Evolutionary conservation across 2,113 vertebrate species (phyloP).

Genomic region (Rhagologus leucostigma): DNA sequence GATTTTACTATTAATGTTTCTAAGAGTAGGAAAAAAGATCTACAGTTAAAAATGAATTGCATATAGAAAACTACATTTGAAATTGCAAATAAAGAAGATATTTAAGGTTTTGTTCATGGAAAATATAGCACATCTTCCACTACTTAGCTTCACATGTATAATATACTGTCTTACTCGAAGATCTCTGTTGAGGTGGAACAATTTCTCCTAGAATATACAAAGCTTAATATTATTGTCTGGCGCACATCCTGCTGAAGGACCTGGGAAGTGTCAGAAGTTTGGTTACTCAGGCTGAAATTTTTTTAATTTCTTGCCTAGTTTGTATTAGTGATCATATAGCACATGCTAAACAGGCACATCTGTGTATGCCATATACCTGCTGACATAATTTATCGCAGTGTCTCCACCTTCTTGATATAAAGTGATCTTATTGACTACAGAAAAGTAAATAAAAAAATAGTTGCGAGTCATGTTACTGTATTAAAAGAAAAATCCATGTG

Average conservation of each 20-base stretch:
- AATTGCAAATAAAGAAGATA: neutral
- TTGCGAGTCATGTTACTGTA: neutral
- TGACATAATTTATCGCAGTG: neutral
- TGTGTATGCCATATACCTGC: neutral
- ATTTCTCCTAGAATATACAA: neutral
- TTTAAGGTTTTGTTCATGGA: neutral
- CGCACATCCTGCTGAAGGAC: neutral
- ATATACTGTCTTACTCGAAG: neutral
- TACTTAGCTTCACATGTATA: neutral
- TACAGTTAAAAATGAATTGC: neutral
- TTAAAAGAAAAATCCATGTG: neutral
- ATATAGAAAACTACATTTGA: neutral
- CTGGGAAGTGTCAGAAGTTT: constrained; percentile 20
- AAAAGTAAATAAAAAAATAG: neutral
- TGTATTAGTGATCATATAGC: neutral
- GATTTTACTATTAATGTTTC: neutral
- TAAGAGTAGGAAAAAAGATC: neutral
- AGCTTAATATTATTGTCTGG: constrained; percentile 8
- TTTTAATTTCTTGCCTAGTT: neutral
- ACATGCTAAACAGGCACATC: neutral
- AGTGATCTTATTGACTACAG: neutral
- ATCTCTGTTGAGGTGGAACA: neutral
- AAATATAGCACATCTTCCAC: neutral
- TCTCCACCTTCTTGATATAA: neutral
- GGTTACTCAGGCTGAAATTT: neutral